phyloP scores from a whole-genome alignment of 2,113 vertebrate genomes.

The Camelus bactrianus region DNA sequence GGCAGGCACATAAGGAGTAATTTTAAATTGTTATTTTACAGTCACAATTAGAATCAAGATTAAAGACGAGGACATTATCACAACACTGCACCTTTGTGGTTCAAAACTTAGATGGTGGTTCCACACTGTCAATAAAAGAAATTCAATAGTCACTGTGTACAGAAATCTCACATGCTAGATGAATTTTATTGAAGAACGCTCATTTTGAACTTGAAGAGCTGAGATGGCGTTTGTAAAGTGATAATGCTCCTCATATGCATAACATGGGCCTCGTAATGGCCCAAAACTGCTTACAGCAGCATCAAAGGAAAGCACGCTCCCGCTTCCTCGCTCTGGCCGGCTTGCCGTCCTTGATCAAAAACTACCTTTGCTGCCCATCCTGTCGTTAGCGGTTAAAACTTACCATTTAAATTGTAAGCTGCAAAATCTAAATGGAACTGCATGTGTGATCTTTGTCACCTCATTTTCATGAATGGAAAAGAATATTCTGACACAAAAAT shows the following conservation, averaged over 20 bases:
- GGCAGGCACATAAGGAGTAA: not conserved
- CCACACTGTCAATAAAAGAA: not conserved
- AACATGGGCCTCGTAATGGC: not conserved
- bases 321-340: conserved; percentile 69
- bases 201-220: conserved; percentile 1
- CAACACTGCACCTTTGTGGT: not conserved
- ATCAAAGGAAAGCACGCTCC: not conserved
- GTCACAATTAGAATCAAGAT: not conserved
- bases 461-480: conserved; percentile 97
- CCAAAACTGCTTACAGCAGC: not conserved
- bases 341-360: conserved; percentile 86
- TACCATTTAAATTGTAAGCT: conserved; percentile 87
- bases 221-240: not conserved
- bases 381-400: conserved; percentile 75
- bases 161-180: not conserved
- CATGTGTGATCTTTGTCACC: conserved; percentile 91
- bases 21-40: not conserved
- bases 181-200: not conserved
- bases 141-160: not conserved
- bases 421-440: conserved; percentile 86
- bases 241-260: not conserved
- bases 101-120: not conserved
- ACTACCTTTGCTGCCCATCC: conserved; percentile 55
- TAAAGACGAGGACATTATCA: not conserved
- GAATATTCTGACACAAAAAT: conserved; percentile 97